Conservation (phyloP, 2,797 vertebrate species). For the Anguilla megastoma region DNA sequence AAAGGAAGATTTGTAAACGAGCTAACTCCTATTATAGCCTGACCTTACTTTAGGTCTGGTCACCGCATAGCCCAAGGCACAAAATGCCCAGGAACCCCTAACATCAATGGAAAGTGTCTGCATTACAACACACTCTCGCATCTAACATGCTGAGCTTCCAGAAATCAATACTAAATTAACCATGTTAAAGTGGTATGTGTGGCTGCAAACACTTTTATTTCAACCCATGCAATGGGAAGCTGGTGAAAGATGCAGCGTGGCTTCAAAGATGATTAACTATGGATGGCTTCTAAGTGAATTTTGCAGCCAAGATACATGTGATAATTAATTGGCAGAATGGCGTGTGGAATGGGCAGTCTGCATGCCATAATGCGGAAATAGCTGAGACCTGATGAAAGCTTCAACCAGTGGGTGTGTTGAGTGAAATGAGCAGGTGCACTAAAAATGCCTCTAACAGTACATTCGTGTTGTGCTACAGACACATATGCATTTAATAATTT, state of each 20-base stretch:
- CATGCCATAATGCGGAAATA: conserved; percentile 27
- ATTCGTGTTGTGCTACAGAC: not conserved
- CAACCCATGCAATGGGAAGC: not conserved
- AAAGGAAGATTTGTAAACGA: conserved; percentile 55
- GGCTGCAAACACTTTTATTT: conserved; percentile 13
- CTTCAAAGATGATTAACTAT: conserved; percentile 31
- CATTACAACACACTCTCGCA: conserved; percentile 34
- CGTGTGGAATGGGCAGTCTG: conserved; percentile 41
- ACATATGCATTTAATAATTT: not conserved
- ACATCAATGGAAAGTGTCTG: conserved; percentile 51
- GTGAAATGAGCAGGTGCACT: conserved; percentile 47
- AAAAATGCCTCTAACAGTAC: not conserved
- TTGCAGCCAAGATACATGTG: conserved; percentile 41
- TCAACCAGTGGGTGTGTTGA: conserved; percentile 36
- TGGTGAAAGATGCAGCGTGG: conserved; percentile 21
- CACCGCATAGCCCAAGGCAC: conserved; percentile 52
- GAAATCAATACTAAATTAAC: not conserved
- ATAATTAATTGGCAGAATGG: conserved; percentile 54
- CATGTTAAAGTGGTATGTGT: conserved; percentile 1
- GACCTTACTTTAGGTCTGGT: conserved; percentile 66
- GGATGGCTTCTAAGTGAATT: conserved; percentile 40
- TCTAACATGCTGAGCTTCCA: not conserved
- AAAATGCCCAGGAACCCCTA: conserved; percentile 40
- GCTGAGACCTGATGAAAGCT: conserved; percentile 39
- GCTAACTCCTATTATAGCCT: conserved; percentile 51